Percentiles rank a stretch among this genome's conserved stretches.
Conservation (phyloP, 2,797 vertebrate species). For the Megalops cyprinoides region DNA sequence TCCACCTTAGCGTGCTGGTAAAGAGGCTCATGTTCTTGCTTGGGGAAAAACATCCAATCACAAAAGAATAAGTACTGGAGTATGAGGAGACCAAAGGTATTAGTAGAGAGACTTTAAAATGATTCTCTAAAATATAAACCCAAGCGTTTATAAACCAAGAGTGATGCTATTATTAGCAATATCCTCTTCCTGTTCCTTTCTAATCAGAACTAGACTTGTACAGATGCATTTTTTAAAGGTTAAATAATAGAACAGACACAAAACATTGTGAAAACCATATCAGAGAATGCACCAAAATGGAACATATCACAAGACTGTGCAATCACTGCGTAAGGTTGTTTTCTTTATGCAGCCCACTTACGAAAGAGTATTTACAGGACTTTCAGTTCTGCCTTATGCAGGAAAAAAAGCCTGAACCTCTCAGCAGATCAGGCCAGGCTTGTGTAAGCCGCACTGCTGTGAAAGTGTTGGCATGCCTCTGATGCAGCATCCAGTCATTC, state of each 20-base stretch:
- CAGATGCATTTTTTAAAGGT: neutral
- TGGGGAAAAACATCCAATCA: too few species aligned
- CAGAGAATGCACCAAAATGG: too few species aligned
- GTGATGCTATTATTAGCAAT: neutral
- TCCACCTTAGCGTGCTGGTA: too few species aligned
- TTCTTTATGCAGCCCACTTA: slow-evolving; percentile 26
- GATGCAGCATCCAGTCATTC: neutral
- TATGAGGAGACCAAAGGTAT: too few species aligned
- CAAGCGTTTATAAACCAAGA: neutral
- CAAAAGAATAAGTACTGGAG: too few species aligned
- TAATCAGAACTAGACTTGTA: too few species aligned
- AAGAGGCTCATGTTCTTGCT: too few species aligned
- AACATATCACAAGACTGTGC: neutral
- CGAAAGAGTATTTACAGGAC: slow-evolving; percentile 37
- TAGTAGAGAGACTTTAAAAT: too few species aligned
- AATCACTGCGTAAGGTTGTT: slow-evolving; percentile 9
- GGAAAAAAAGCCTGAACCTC: neutral
- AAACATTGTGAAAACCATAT: neutral
- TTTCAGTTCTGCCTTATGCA: slow-evolving; percentile 25
- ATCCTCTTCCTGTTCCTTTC: neutral
- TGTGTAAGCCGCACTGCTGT: neutral
- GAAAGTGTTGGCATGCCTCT: neutral
- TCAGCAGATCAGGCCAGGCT: neutral
- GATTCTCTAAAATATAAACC: too few species aligned
- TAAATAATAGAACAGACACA: neutral